Percentiles rank a stretch among this genome's conserved stretches.
Conservation (phyloP, 2,888 invertebrate species). For the Sphaerophoria taeniata region DNA sequence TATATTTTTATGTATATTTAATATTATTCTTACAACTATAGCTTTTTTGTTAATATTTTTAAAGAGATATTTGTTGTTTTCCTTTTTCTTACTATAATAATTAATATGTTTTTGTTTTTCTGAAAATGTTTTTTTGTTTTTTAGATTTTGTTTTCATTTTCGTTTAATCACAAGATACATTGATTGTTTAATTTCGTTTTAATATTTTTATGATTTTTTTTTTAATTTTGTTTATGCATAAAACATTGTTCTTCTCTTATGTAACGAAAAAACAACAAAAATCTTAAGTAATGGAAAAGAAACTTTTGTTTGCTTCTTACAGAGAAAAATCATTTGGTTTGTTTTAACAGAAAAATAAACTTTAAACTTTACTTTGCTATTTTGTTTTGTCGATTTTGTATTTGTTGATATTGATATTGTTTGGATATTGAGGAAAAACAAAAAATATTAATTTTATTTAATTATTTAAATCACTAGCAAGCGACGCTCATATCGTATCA, state of each 20-base stretch:
- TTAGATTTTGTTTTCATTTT: conserved; percentile 55
- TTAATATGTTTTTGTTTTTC: conserved; percentile 44
- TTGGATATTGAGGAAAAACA: conserved; percentile 23
- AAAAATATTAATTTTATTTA: conserved; percentile 46
- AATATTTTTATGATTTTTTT: conserved; percentile 12
- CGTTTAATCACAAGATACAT: conserved; percentile 73
- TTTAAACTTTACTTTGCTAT: neutral
- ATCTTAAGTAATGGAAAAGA: conserved; percentile 30
- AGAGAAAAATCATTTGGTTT: conserved; percentile 29
- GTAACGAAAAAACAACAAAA: conserved; percentile 64
- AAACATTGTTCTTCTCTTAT: conserved; percentile 28
- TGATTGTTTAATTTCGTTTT: conserved; percentile 70
- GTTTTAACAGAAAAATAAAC: conserved; percentile 36
- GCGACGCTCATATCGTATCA: conserved; percentile 82
- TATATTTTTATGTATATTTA: conserved; percentile 47
- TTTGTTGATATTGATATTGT: conserved; percentile 15
- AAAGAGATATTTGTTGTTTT: conserved; percentile 50
- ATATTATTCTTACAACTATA: conserved; percentile 45
- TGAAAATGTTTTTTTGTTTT: conserved; percentile 53
- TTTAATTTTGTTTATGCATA: conserved; percentile 25
- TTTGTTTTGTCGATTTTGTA: conserved; percentile 16
- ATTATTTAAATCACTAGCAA: conserved; percentile 65
- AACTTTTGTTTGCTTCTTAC: conserved; percentile 26
- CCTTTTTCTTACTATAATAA: conserved; percentile 22
- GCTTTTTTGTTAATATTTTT: conserved; percentile 33